Evolutionary conservation across 2,888 invertebrate genomes (phyloP), one percentile per base, ranked within the genome.

Genomic region (Agrilus mali): DNA sequence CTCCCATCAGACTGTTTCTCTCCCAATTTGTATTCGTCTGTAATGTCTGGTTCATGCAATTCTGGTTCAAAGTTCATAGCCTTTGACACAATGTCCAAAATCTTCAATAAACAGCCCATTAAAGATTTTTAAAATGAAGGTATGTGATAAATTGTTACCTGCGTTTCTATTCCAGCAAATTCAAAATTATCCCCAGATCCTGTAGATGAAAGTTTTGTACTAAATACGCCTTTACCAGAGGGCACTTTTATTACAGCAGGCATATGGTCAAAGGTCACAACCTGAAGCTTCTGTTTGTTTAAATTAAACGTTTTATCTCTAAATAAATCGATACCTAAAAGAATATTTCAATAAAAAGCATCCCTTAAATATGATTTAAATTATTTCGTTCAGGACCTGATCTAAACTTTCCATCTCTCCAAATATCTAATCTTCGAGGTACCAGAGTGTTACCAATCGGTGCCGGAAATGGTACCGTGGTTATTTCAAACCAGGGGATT

Each of bases 381-480:
- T 35, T 13, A 12, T 40, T 41, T 40, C 1, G 20, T 15, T 40
- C 22, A 6, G 20, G 34, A 62, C 65, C 66, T 50, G 74, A 73
- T 44, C 75, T 71, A 53, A 80, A 77, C 56, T 71, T 74, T 0
- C 75, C 75, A 38, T 71, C 64, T 31, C 73, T 68, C 86, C 86
- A 88, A 33, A 75, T 74, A 53, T 80, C 78, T 12, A 87, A 61
- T 45, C 79, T 68, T 50, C 74, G 70, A 0, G 80, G 74, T 2
- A 78, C 67, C 15, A 85, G 69, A 7, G 75, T 65, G 1, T 68
- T 63, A 40, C 67, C 65, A 6, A 73, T 65, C 0, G 76, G 75
- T 12, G 76, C 74, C 0, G 88, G 86, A 63, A 80, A 88, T 0
- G 82, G 79, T 2, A 86, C 78, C 0, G 85, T 86, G 2, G 77